phyloP scores from a whole-genome alignment of 2,797 vertebrate genomes.

The Cyclura pinguis region DNA sequence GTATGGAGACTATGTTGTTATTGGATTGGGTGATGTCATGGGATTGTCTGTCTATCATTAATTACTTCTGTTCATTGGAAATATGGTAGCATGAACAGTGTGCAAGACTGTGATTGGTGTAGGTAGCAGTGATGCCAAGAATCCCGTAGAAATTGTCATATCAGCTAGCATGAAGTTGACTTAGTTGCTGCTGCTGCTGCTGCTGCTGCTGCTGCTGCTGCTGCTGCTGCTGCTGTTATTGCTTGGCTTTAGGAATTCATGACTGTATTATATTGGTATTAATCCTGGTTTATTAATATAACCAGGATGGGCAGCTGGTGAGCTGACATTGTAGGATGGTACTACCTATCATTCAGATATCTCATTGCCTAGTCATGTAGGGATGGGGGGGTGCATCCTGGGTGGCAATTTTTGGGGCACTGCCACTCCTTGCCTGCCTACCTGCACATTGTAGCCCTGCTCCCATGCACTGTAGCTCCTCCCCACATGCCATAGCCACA shows the following conservation, averaged over 20 bases:
- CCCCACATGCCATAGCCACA: no score
- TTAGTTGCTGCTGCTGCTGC: not conserved
- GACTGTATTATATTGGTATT: not conserved
- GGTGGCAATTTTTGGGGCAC: no score
- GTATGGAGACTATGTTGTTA: not conserved
- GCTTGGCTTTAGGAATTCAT: not conserved
- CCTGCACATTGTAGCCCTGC: no score
- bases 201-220: not conserved
- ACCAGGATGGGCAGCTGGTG: no score
- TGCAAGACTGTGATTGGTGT: conserved; percentile 8
- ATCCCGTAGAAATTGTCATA: not conserved
- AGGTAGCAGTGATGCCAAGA: not conserved
- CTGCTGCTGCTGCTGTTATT: not conserved
- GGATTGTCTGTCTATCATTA: not conserved
- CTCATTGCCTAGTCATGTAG: no score
- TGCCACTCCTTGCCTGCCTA: no score
- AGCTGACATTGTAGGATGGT: not conserved
- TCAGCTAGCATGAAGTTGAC: not conserved
- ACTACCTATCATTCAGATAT: not conserved
- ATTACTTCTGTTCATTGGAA: not conserved
- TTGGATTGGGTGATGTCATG: not conserved
- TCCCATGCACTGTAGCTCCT: no score
- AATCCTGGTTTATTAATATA: not conserved
- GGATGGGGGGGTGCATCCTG: no score
- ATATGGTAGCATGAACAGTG: not conserved